phyloP scores from a whole-genome alignment of 2,113 vertebrate species.

The Nycticryphes semicollaris region DNA sequence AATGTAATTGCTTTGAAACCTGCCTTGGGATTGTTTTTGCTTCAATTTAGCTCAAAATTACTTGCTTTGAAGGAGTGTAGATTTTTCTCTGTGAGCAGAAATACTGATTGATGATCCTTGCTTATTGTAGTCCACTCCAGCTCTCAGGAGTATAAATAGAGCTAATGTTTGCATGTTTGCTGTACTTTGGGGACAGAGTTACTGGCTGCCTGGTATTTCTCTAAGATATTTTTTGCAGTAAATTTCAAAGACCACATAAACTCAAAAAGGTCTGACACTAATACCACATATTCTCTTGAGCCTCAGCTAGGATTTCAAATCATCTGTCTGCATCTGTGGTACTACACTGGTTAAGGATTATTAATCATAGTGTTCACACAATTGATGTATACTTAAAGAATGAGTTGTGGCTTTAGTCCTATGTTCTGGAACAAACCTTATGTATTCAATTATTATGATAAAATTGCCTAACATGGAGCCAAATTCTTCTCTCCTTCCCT shows the following conservation, averaged over 20 bases:
- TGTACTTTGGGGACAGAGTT: background rate
- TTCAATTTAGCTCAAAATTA: background rate
- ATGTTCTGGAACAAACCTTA: background rate
- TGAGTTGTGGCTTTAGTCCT: background rate
- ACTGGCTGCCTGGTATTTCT: background rate
- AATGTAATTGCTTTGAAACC: background rate
- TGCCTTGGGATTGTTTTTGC: background rate
- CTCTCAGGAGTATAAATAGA: background rate
- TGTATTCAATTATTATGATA: background rate
- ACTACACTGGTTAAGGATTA: background rate
- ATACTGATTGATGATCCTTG: background rate
- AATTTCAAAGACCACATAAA: background rate
- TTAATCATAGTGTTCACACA: background rate
- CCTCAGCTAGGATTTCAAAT: background rate
- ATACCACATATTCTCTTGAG: background rate
- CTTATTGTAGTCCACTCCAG: fast-evolving
- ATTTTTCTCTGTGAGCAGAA: background rate
- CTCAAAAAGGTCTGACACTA: background rate
- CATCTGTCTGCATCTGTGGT: background rate
- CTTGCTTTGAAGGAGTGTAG: background rate
- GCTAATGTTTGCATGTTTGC: background rate
- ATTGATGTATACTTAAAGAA: background rate
- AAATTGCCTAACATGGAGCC: background rate
- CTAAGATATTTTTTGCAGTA: background rate
- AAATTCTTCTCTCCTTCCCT: background rate